phyloP scores from a whole-genome alignment of 1,140 invertebrate species.

The Elysia chlorotica region DNA sequence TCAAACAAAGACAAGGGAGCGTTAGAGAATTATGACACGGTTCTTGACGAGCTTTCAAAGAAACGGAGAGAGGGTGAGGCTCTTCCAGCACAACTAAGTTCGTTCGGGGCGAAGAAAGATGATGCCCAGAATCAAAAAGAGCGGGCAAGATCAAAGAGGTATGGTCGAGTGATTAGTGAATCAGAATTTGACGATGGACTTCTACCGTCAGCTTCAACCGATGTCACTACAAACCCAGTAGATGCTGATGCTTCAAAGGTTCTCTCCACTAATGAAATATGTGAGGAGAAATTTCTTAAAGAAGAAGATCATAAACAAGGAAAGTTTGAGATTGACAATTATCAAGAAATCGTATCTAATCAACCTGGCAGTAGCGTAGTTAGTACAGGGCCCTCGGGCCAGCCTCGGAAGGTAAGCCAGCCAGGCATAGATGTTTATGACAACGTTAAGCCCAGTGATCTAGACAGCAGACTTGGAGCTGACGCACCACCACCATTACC shows the following conservation, averaged over 20 bases:
- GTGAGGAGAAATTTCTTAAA: background rate
- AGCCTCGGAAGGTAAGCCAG: too few relatives aligned
- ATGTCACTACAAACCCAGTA: too few relatives aligned
- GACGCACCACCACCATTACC: background rate
- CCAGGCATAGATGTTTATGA: constrained; percentile 10
- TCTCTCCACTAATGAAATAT: constrained; percentile 1
- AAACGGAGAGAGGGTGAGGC: background rate
- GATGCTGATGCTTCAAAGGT: too few relatives aligned
- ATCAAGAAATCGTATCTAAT: too few relatives aligned
- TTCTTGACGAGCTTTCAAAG: constrained; percentile 6
- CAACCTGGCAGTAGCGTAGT: too few relatives aligned
- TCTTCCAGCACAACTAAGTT: too few relatives aligned
- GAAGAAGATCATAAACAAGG: background rate
- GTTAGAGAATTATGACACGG: constrained; percentile 16
- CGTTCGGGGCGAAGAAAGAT: too few relatives aligned
- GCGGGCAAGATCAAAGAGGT: background rate
- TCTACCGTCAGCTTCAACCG: too few relatives aligned
- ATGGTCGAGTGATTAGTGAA: constrained; percentile 3
- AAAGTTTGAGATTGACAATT: background rate
- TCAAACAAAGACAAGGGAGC: background rate
- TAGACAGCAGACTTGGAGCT: too few relatives aligned
- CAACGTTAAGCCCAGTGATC: constrained; percentile 1
- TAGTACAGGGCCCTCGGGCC: too few relatives aligned
- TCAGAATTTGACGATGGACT: constrained; percentile 7
- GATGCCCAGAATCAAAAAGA: background rate